These are phyloP conservation scores for Lepidochrysops patricia DNA, from an alignment of 2,888 invertebrate genomes.

Conservation along the genomic window DNA sequence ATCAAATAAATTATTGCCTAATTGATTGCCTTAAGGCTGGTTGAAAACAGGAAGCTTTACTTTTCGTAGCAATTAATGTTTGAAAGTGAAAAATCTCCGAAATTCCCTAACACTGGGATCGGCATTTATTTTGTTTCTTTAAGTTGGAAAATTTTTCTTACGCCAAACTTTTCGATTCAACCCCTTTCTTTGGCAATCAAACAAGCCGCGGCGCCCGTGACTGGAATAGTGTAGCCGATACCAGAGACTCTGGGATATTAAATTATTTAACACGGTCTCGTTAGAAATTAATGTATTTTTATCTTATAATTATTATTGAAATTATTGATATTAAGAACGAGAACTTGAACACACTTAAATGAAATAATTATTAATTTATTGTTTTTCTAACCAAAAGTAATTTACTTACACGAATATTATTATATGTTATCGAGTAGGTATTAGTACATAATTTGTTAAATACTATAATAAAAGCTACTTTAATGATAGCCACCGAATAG, in stretches of 20 bases:
- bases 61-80: conserved; percentile 65
- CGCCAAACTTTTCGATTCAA: conserved; percentile 61
- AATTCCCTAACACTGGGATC: conserved; percentile 47
- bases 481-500: too few species aligned
- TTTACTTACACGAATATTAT: too few species aligned
- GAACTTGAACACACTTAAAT: too few species aligned
- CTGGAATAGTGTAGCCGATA: conserved; percentile 17
- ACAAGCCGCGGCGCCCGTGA: conserved; percentile 39
- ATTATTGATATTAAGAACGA: too few species aligned
- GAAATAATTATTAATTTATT: too few species aligned
- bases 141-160: conserved; percentile 69
- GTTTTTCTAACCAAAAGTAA: too few species aligned
- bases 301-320: too few species aligned
- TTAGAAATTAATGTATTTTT: not conserved
- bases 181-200: conserved; percentile 66
- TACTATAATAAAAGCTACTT: too few species aligned
- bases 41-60: conserved; percentile 64
- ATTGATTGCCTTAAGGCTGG: conserved; percentile 60
- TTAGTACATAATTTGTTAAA: too few species aligned
- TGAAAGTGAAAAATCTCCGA: conserved; percentile 70
- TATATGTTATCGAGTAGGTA: too few species aligned
- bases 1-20: conserved; percentile 47
- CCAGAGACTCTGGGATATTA: not conserved
- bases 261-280: not conserved
- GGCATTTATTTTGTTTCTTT: conserved; percentile 60